Base-by-base conservation (phyloP, 1,140 invertebrate genomes). In the Gryon sp. region DNA sequence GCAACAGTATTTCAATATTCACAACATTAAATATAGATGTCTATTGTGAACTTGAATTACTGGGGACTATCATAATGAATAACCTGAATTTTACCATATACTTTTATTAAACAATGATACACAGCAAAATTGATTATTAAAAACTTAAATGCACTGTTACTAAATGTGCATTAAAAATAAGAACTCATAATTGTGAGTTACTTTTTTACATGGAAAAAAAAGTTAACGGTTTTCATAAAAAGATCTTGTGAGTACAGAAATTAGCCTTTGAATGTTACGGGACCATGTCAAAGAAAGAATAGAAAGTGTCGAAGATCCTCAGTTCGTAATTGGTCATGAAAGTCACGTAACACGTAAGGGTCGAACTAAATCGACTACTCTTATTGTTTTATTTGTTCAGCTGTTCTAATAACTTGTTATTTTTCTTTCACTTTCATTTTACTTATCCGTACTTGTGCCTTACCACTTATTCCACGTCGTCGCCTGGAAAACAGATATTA, bases 401-500 rank as follows among this genome's bases (percentile, higher is more conserved):
- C 59, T 60, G 43, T 36, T 14, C 26, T 60, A 2, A 15, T 62
- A 20, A 20, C 52, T 63, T 81, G 80, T 65, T 80, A 72, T 81
- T 81, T 83, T 68, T n/a, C 75, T 80, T 82, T 80, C 60, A 65
- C 45, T 82, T 80, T 83, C 52, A 81, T 80, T 83, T 83, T 83
- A 83, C 82, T 83, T 82, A 80, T 82, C 70, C 43, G n/a, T n/a
- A n/a, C n/a, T 46, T 30, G 46, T 73, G 24, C 20, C 26, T 63
- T 69, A 63, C 76, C 62, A 70, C 73, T 83, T 77, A 82, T 82
- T 81, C 76, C 65, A 75, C 83, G 59, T 82, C 68, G 76, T 65
- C 75, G 66, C 50, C 73, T 73, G 81, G 80, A 85, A 84, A 85
- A 85, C 82, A 81, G 79, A 82, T 83, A 83, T 84, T 83, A 82